Evolutionary conservation across 2,888 invertebrate species (phyloP).

Genomic region (Brachypalpus laphriformis): DNA sequence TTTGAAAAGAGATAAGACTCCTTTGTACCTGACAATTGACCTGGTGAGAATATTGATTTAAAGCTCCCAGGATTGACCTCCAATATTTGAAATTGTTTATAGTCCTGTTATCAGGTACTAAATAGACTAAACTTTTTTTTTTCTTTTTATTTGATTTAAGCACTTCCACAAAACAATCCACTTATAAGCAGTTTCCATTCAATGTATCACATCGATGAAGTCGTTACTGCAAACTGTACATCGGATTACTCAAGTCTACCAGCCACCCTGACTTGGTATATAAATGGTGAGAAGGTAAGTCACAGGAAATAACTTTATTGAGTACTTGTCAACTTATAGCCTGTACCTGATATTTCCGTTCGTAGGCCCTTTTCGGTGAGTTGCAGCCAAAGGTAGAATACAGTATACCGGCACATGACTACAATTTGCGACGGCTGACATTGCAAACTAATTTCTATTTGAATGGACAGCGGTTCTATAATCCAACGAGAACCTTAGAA

Average conservation of each 20-base stretch:
- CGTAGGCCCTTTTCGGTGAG: conserved; percentile 80
- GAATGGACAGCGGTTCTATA: conserved; percentile 80
- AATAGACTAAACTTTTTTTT: neutral
- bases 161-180: conserved; percentile 82
- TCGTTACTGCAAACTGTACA: conserved; percentile 82
- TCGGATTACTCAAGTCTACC: conserved; percentile 82
- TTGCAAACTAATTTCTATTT: conserved; percentile 82
- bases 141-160: conserved; percentile 74
- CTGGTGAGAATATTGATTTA: neutral
- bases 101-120: neutral
- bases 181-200: conserved; percentile 81
- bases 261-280: conserved; percentile 82
- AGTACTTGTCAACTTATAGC: conserved; percentile 42
- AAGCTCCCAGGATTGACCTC: neutral
- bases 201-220: conserved; percentile 82
- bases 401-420: conserved; percentile 81
- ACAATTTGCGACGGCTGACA: conserved; percentile 80
- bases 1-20: neutral
- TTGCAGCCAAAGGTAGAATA: conserved; percentile 81
- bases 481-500: conserved; percentile 79
- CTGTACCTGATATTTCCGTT: conserved; percentile 29
- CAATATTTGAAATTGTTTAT: neutral
- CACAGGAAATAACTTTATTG: conserved; percentile 31
- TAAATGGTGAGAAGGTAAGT: conserved; percentile 82
- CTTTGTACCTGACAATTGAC: conserved; percentile 23